Base-by-base conservation (phyloP, 2,797 vertebrate species). In the Salarias fasciatus region DNA sequence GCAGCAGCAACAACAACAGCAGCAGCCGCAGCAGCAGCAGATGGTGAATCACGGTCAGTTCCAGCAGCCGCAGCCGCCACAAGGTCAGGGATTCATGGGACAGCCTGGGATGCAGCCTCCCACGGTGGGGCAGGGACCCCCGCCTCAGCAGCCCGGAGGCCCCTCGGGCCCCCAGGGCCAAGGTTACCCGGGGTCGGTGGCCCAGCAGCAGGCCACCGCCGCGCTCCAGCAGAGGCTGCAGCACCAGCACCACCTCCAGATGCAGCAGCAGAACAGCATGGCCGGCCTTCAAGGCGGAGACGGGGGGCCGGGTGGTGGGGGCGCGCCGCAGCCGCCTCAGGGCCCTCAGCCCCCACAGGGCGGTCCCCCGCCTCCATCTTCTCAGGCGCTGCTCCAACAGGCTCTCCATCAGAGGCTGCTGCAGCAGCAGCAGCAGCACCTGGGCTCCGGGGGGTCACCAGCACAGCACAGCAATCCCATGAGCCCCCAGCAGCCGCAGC, bases 381-480 rank as follows among this genome's bases (percentile, higher is more conserved):
- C 90, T 53, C 92, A 92, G 49, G 83, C 83, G 6, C 62, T 92
- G 66, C 92, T 97, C 57, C 92, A 96, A 65, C 95, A 97, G 84
- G 94, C 93, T 31, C 88, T 96, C 75, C 96, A 98, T 70, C 97
- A 99, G 86, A 85, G 93, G 55, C 81, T 96, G 63, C 94, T 97
- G 31, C 95, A 97, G 69, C 96, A 97, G 81, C 95, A 96, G 90
- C 95, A 96, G 62, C 95, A 96, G 58, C 95, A 97, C 59, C 93
- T 97, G 64, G 95, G 95, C 68, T 65, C 90, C 0, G 95, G 95
- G 1, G 87, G 90, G 12, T 93, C 93, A 0, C 91, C 92, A 59
- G 96, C 79, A 87, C 96, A 86, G 84, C 95, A 92, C 94, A 97
- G 90, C 82, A 97, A 95, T 53, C 96, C 97, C 56, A 99, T 99